Evolutionary conservation across 2,113 vertebrate genomes (phyloP).

Genomic region (Leucopsar rothschildi): DNA sequence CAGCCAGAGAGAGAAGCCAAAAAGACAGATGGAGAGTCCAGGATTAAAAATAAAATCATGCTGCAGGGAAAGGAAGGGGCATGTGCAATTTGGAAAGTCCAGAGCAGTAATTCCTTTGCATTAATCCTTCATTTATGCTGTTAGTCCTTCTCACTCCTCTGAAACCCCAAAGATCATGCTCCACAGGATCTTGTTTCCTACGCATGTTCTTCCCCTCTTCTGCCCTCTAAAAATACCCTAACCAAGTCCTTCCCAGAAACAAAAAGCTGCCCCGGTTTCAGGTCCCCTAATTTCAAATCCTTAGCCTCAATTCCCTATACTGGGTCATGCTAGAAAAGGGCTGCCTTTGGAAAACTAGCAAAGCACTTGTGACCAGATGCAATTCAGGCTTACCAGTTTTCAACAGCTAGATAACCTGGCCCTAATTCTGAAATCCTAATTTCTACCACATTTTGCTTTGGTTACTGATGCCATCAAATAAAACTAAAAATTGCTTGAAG

Average conservation of each 20-base stretch:
- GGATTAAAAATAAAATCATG: constrained; percentile 59
- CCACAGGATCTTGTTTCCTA: not conserved
- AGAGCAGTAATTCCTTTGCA: not conserved
- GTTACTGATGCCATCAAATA: constrained; percentile 12
- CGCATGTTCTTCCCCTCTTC: not conserved
- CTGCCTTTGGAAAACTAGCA: not conserved
- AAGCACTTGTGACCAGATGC: not conserved
- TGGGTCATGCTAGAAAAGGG: not conserved
- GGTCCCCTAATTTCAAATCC: not conserved
- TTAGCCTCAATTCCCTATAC: not conserved
- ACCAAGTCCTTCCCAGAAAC: not conserved
- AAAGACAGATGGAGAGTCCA: constrained; percentile 41
- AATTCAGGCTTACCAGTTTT: not conserved
- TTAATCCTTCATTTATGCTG: not conserved
- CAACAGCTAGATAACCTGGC: not conserved
- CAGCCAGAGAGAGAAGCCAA: constrained; percentile 57
- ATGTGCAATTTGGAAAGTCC: constrained; percentile 42
- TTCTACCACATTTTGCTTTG: constrained; percentile 16
- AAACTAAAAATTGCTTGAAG: not conserved
- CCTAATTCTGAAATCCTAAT: constrained; percentile 1
- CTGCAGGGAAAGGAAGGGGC: constrained; percentile 25
- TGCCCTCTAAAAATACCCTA: constrained; percentile 8
- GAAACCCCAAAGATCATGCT: not conserved
- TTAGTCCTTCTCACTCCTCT: constrained; percentile 8
- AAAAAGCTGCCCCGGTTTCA: not conserved